Percentiles rank a stretch among this genome's conserved stretches.
These are phyloP conservation scores for Poecilia velifera DNA, from an alignment of 2,797 vertebrate genomes.

Conservation along the genomic window DNA sequence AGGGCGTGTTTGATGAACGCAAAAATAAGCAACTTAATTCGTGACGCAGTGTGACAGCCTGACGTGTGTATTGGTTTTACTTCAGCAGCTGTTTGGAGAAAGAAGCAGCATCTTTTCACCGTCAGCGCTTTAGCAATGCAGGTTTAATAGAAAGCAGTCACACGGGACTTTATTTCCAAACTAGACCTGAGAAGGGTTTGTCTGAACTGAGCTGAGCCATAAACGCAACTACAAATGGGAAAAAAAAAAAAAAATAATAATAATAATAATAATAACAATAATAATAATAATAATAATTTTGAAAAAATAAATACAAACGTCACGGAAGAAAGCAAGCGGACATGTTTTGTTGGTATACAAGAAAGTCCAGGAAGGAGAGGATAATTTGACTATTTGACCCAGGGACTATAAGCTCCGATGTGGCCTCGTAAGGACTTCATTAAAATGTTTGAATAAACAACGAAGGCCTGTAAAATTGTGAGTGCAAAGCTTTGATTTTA, in stretches of 20 bases:
- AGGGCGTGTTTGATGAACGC: neutral
- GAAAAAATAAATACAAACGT: neutral
- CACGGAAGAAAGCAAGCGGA: neutral
- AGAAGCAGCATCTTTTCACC: neutral
- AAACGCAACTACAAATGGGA: neutral
- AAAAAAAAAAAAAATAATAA: neutral
- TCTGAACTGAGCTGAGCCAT: neutral
- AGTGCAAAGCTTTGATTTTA: neutral
- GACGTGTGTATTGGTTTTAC: neutral
- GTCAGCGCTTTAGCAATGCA: neutral
- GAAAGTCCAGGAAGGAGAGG: neutral
- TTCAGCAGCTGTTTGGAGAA: neutral
- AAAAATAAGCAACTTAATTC: neutral
- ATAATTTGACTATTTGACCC: neutral
- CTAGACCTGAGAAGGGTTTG: neutral
- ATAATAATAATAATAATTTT: neutral
- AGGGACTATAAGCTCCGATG: neutral
- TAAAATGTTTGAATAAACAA: neutral
- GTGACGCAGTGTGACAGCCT: neutral
- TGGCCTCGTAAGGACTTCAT: neutral
- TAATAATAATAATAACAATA: neutral
- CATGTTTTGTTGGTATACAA: neutral
- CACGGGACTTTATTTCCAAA: neutral
- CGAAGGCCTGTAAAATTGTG: neutral
- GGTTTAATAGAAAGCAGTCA: neutral